A percentile compares a stretch with the other conserved stretches of the same genome.
phyloP scores from a whole-genome alignment of 2,888 invertebrate species.

The Gibbula magus region DNA sequence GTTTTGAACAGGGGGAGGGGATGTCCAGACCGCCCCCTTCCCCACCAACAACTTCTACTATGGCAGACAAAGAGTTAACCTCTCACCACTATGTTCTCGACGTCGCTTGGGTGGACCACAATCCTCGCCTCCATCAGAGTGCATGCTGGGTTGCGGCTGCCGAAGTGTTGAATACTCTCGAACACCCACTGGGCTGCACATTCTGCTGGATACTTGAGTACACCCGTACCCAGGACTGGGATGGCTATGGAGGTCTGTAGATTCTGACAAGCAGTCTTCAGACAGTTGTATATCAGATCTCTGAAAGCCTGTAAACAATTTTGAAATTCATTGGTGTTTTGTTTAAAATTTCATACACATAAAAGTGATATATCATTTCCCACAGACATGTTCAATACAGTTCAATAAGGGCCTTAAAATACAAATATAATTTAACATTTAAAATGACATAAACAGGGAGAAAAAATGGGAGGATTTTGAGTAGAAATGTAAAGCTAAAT shows the following conservation, averaged over 20 bases:
- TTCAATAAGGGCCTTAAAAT: too few relatives aligned
- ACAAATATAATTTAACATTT: too few relatives aligned
- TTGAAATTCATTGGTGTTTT: too few relatives aligned
- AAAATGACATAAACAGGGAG: too few relatives aligned
- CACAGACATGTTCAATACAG: too few relatives aligned
- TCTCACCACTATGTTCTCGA: constrained; percentile 6
- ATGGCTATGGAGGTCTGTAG: constrained; percentile 48
- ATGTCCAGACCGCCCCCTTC: too few relatives aligned
- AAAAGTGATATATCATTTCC: too few relatives aligned
- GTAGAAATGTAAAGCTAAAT: too few relatives aligned
- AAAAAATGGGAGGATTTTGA: too few relatives aligned
- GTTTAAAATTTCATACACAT: too few relatives aligned
- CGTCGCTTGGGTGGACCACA: constrained; percentile 33
- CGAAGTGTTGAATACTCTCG: constrained; percentile 41
- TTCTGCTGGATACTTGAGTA: constrained; percentile 42
- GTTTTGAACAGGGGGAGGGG: too few relatives aligned
- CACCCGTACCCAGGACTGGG: constrained; percentile 56
- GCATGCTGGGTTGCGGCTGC: constrained; percentile 30
- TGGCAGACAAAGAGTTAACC: background rate
- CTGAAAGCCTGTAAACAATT: constrained; percentile 20
- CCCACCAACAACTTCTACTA: background rate
- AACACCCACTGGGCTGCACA: constrained; percentile 47
- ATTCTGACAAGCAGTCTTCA: constrained; percentile 42
- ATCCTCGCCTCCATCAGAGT: constrained; percentile 28
- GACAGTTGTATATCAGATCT: constrained; percentile 30